These are phyloP conservation scores for Pandion haliaetus DNA, from an alignment of 2,113 vertebrate genomes.

Conservation along the genomic window DNA sequence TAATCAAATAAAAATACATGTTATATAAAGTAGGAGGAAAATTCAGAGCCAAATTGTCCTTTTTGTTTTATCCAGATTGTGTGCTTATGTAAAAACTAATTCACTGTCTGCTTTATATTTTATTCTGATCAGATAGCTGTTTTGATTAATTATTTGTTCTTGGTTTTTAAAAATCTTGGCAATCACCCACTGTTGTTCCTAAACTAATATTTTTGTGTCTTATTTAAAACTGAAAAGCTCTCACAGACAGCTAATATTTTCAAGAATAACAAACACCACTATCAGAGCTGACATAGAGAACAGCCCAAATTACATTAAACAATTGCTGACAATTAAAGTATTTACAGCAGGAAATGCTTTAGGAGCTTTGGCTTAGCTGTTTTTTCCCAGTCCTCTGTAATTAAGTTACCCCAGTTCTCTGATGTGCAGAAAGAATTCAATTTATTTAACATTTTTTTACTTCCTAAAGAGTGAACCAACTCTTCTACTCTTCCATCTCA, in stretches of 20 bases:
- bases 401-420: neutral
- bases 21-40: neutral
- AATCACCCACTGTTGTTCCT: neutral
- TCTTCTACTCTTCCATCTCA: neutral
- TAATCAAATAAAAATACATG: neutral
- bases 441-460: neutral
- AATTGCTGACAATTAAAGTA: constrained; percentile 10
- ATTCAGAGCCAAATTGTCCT: neutral
- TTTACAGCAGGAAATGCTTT: neutral
- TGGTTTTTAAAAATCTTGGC: neutral
- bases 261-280: neutral
- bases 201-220: neutral
- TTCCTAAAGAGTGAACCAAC: neutral
- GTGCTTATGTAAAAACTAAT: neutral
- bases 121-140: neutral
- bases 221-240: neutral
- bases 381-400: neutral
- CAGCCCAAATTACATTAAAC: neutral
- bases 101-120: neutral
- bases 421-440: neutral
- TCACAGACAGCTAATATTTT: neutral
- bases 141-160: neutral
- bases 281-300: neutral
- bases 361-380: neutral
- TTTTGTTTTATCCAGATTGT: neutral